These are phyloP conservation scores for Drosophila paranaensis DNA, from an alignment of 2,888 invertebrate genomes.

Conservation along the genomic window DNA sequence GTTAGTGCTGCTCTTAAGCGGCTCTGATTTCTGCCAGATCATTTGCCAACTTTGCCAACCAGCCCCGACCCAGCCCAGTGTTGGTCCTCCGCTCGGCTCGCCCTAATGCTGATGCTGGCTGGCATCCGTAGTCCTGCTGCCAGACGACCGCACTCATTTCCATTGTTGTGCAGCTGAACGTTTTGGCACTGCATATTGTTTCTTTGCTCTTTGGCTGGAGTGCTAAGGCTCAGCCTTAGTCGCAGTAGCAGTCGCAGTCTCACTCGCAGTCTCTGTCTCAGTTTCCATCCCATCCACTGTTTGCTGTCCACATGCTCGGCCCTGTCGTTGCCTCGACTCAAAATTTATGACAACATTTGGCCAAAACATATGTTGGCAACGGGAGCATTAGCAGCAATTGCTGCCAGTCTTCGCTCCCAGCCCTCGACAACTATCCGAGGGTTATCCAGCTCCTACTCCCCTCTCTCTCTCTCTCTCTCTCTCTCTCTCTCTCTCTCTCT, in stretches of 20 bases:
- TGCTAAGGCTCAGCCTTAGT: slow-evolving; percentile 8
- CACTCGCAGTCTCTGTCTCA: not conserved
- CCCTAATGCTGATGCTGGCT: slow-evolving; percentile 9
- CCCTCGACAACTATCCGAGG: not conserved
- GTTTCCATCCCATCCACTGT: not conserved
- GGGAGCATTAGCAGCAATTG: slow-evolving; percentile 71
- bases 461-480: no score
- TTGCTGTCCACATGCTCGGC: slow-evolving; percentile 37
- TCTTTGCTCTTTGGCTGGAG: slow-evolving; percentile 62
- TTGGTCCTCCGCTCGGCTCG: slow-evolving; percentile 16
- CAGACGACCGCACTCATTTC: slow-evolving; percentile 68
- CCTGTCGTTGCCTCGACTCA: slow-evolving; percentile 56
- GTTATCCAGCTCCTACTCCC: not conserved
- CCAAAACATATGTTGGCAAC: slow-evolving; percentile 80
- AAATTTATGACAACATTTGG: slow-evolving; percentile 81
- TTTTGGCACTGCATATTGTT: slow-evolving; percentile 77
- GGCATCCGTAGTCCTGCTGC: slow-evolving; percentile 23
- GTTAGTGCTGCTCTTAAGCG: slow-evolving; percentile 66
- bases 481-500: no score
- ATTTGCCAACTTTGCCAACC: slow-evolving; percentile 70
- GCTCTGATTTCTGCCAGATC: slow-evolving; percentile 77
- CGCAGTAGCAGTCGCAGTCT: not conserved
- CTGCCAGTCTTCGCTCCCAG: slow-evolving; percentile 19
- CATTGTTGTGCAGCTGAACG: slow-evolving; percentile 51
- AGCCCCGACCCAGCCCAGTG: slow-evolving; percentile 7